Conservation (phyloP, 2,888 invertebrate genomes). For the Metallyticus violacea region DNA sequence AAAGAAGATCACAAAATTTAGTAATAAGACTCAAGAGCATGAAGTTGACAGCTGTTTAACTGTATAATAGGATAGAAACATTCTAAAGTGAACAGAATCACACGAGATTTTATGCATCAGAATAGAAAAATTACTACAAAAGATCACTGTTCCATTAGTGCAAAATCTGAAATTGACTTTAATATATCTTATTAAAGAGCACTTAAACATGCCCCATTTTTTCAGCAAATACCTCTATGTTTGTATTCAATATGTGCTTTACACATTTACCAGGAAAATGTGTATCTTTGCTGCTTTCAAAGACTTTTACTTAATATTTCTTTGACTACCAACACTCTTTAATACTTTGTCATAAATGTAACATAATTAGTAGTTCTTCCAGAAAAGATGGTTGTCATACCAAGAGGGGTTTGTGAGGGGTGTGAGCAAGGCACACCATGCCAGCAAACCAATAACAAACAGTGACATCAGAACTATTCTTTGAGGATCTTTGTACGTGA, state of each 20-base stretch:
- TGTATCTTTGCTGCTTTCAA: background rate
- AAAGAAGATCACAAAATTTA: no score
- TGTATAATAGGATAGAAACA: no score
- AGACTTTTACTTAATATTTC: background rate
- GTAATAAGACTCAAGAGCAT: no score
- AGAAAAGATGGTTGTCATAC: constrained; percentile 50
- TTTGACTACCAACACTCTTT: background rate
- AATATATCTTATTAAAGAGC: no score
- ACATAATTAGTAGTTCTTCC: constrained; percentile 34
- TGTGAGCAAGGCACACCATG: constrained; percentile 74
- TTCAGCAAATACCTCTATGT: background rate
- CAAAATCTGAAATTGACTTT: no score
- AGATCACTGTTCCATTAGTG: no score
- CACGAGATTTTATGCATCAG: no score
- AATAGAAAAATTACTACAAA: no score
- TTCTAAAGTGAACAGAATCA: no score
- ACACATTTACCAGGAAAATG: background rate
- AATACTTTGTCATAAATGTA: background rate
- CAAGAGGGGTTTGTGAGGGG: constrained; percentile 70
- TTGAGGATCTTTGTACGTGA: constrained; percentile 57
- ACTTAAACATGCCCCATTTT: no score
- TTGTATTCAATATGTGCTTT: background rate
- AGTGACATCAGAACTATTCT: constrained; percentile 61
- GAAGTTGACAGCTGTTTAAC: no score
- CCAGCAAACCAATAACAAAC: constrained; percentile 71